These are phyloP conservation scores for Halocynthia aurantium DNA, from an alignment of 23 tunicate species.

Conservation along the genomic window DNA sequence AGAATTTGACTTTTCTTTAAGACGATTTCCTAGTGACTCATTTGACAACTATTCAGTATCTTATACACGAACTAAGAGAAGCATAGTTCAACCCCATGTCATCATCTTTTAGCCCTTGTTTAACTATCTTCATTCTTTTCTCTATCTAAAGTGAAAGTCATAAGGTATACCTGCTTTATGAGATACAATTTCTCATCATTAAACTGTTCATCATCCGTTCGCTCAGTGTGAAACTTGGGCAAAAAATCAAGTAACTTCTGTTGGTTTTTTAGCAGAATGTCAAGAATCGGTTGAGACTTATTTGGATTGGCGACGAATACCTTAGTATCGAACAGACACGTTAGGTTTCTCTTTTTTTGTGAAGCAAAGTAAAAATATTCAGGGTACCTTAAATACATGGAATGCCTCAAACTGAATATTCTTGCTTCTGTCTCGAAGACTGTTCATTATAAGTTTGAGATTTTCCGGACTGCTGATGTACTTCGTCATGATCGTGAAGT, in stretches of 20 bases:
- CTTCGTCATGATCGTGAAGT: constrained; percentile 86
- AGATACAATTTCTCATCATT: constrained; percentile 95
- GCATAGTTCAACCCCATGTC: too few species aligned
- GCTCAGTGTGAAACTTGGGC: constrained; percentile 76
- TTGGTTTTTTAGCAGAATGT: constrained; percentile 82
- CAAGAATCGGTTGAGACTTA: constrained; percentile 84
- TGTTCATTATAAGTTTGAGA: constrained; percentile 96
- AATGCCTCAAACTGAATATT: constrained; percentile 99
- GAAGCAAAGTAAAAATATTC: background rate
- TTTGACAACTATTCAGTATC: background rate
- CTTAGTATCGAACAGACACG: constrained; percentile 22
- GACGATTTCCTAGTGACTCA: background rate
- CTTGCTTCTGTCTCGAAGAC: constrained; percentile 72
- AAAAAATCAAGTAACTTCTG: constrained; percentile 79
- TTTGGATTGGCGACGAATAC: constrained; percentile 95
- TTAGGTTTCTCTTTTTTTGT: background rate
- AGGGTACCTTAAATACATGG: constrained; percentile 85
- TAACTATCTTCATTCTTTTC: too few species aligned
- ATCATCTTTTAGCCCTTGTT: too few species aligned
- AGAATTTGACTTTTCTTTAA: too few species aligned
- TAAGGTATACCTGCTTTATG: constrained; percentile 69
- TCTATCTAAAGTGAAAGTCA: too few species aligned
- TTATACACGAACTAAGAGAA: background rate
- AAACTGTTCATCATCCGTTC: constrained; percentile 95
- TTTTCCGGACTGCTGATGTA: constrained; percentile 89